Evolutionary conservation across 2,113 vertebrate species (phyloP).

Genomic region (Donacobius atricapilla): DNA sequence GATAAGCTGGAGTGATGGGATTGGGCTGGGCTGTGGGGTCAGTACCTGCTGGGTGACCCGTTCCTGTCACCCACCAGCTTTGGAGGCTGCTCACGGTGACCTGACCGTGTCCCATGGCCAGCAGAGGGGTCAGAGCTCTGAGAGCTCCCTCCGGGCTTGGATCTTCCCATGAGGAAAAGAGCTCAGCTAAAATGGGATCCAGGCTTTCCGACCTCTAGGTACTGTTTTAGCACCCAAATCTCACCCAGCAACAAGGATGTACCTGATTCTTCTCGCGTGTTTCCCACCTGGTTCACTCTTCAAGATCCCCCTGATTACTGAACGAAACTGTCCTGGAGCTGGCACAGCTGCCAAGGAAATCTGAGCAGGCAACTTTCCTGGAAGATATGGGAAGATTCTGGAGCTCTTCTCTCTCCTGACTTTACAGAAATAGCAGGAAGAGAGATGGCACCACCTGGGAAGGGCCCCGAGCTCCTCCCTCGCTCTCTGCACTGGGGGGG

Average conservation of each 20-base stretch:
- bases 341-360: neutral
- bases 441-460: fast-evolving
- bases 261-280: neutral
- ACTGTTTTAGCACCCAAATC: neutral
- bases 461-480: neutral
- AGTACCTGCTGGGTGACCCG: neutral
- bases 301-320: neutral
- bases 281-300: fast-evolving
- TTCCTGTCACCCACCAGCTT: fast-evolving
- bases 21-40: neutral
- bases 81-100: neutral
- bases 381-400: neutral
- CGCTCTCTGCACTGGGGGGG: neutral
- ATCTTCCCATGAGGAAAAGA: neutral
- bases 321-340: neutral
- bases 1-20: neutral
- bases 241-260: fast-evolving
- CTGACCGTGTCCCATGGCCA: neutral
- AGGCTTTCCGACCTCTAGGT: neutral
- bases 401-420: neutral
- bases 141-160: neutral
- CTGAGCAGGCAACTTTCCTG: fast-evolving
- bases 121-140: neutral
- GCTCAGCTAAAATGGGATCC: neutral
- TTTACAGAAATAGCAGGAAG: fast-evolving